These are phyloP conservation scores for Anagyrus pseudococci DNA, from an alignment of 2,888 invertebrate genomes.

Conservation along the genomic window DNA sequence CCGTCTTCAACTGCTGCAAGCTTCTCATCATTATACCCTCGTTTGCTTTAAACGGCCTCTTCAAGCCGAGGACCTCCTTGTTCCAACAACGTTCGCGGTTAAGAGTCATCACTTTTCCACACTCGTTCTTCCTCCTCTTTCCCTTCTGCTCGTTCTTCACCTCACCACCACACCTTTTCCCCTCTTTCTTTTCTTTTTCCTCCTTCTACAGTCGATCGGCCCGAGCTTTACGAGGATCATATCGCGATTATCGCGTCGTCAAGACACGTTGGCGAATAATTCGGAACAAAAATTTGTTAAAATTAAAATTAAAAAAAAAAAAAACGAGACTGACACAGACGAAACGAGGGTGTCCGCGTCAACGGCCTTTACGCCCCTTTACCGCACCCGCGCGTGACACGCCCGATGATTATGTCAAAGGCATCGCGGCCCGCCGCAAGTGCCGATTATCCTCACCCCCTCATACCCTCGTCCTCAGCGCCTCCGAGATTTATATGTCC, in stretches of 20 bases:
- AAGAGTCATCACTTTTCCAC: conserved; percentile 30
- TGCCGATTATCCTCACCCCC: conserved; percentile 31
- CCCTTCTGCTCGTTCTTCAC: no score
- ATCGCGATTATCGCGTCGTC: not conserved
- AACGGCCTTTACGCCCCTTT: not conserved
- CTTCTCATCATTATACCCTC: conserved; percentile 31
- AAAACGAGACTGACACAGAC: not conserved
- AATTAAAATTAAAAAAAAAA: not conserved
- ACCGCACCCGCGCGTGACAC: not conserved
- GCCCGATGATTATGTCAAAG: conserved; percentile 47
- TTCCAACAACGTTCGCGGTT: conserved; percentile 31
- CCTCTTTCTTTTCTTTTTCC: not conserved
- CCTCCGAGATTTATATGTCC: conserved; percentile 22
- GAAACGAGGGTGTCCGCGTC: not conserved
- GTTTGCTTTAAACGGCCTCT: conserved; percentile 25
- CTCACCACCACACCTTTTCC: conserved; percentile 7
- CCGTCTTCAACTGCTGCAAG: conserved; percentile 26
- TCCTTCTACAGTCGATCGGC: not conserved
- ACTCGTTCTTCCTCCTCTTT: conserved; percentile 1
- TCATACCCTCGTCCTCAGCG: not conserved
- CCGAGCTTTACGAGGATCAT: not conserved
- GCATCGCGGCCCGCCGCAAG: conserved; percentile 18
- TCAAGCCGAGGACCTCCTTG: conserved; percentile 36
- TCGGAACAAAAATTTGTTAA: not conserved
- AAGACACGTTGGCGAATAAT: not conserved